Conservation (phyloP, 2,888 invertebrate species). For the Plutella xylostella region DNA sequence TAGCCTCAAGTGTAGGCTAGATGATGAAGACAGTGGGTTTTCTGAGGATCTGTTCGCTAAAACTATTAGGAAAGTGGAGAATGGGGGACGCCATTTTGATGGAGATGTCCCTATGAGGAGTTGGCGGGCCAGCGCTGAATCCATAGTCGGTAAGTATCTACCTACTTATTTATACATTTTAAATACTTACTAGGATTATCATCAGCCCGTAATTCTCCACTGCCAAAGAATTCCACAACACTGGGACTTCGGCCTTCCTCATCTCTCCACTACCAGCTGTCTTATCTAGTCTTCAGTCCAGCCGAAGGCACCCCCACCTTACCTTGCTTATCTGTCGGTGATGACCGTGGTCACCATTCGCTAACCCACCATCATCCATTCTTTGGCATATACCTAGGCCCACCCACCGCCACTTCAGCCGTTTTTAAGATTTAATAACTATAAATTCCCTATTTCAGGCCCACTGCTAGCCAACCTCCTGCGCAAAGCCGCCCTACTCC, state of each 20-base stretch:
- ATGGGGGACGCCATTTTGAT: conserved; percentile 35
- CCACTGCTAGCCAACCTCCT: conserved; percentile 85
- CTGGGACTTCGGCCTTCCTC: background rate
- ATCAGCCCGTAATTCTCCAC: too few species aligned
- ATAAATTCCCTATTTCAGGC: conserved; percentile 54
- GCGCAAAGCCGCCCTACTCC: conserved; percentile 84
- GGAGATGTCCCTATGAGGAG: conserved; percentile 36
- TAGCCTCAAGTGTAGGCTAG: conserved; percentile 72
- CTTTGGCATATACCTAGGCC: too few species aligned
- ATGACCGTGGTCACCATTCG: too few species aligned
- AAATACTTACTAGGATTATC: too few species aligned
- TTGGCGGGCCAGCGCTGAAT: conserved; percentile 51
- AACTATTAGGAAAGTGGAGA: conserved; percentile 44
- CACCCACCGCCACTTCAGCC: background rate
- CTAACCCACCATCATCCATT: too few species aligned
- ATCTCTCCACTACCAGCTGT: background rate
- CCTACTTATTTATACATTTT: conserved; percentile 1
- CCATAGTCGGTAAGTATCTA: conserved; percentile 49
- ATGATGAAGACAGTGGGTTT: conserved; percentile 49
- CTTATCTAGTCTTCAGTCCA: too few species aligned
- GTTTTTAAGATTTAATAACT: background rate
- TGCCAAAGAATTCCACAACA: too few species aligned
- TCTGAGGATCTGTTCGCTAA: conserved; percentile 56
- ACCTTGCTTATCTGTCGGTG: background rate
- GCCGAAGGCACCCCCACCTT: too few species aligned